Percentiles rank a stretch among this genome's conserved stretches.
Conservation (phyloP, 2,888 invertebrate species). For the Shargacucullia verbasci region DNA sequence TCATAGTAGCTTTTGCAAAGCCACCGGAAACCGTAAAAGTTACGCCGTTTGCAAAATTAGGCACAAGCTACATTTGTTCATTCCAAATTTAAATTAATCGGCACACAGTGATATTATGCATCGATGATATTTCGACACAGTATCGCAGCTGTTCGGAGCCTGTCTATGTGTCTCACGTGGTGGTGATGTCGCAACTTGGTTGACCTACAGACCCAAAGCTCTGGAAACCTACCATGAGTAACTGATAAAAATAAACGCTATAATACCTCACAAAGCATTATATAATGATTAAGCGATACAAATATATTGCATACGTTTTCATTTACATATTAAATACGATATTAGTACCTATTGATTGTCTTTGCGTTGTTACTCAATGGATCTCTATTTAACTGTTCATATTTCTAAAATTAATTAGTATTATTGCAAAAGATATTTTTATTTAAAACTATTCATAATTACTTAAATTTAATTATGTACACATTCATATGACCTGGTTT, state of each 20-base stretch:
- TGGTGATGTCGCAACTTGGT: slow-evolving; percentile 49
- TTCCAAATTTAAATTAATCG: slow-evolving; percentile 45
- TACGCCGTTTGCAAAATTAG: slow-evolving; percentile 33
- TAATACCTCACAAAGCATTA: slow-evolving; percentile 31
- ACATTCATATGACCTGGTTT: slow-evolving; percentile 20
- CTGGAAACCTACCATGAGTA: slow-evolving; percentile 52
- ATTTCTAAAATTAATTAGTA: too few species aligned
- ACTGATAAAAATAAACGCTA: slow-evolving; percentile 36
- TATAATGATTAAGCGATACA: slow-evolving; percentile 21
- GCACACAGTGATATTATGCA: slow-evolving; percentile 37
- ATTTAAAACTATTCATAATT: slow-evolving; percentile 19
- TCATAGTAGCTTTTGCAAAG: slow-evolving; percentile 34
- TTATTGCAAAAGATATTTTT: not conserved
- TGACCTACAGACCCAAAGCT: slow-evolving; percentile 64
- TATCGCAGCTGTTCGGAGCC: slow-evolving; percentile 48
- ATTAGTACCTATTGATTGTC: not conserved
- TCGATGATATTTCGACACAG: slow-evolving; percentile 51
- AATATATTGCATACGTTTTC: slow-evolving; percentile 1
- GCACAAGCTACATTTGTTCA: slow-evolving; percentile 31
- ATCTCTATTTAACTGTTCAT: not conserved
- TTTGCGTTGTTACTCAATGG: not conserved
- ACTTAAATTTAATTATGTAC: slow-evolving; percentile 17
- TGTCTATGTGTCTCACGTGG: slow-evolving; percentile 59
- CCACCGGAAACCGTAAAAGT: slow-evolving; percentile 17
- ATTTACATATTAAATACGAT: too few species aligned